Evolutionary conservation across 2,113 vertebrate species (phyloP), one percentile per base, ranked within the genome.

Genomic region (Spea multiplicata): DNA sequence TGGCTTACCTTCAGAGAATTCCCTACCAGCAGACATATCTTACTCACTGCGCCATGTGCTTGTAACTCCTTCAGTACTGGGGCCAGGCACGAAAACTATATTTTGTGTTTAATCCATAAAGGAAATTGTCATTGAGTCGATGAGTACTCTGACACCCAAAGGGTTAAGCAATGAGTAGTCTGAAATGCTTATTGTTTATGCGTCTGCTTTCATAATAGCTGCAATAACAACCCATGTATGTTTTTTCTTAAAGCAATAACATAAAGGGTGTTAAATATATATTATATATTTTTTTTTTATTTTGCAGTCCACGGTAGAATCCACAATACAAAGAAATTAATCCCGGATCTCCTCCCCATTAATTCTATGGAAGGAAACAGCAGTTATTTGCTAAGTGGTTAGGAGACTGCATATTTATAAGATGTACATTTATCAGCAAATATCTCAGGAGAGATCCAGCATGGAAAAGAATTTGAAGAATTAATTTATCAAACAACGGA

Each of bases 1-100:
- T 80, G 78, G 78, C 78, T 67, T 80, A 80, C 78, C 78, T 80
- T 80, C 78, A 80, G 78, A 80, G 78, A 80, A 80, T 80, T 80
- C 71, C 78, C 78, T 74, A 80, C 78, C 78, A 80, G 78, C 78
- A 72, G 78, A 59, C 78, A 68, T 80, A 74, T 79, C 77, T 79
- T 57, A 73, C 67, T 71, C 69, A 71, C 78, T 73, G 71, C 48
- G 65, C 5, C 48, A 59, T 71, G 62, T 14, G 62, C 49, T 44
- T 73, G 73, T 80, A 80, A 80, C 78, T 73, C 71, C 17, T 80
- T 47, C 61, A 62, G 45, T 48, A 45, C 71, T 8, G 65, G 71
- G 74, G 55, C 55, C 55, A 9, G 4, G 6, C 14, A 10, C 55
- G 12, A 59, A 1, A 52, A 7, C 50, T 52, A 52, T 52, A 52